Evolutionary conservation across 2,888 invertebrate species (phyloP), one percentile per base, ranked within the genome.

Genomic region (Drosophila sordidula): DNA sequence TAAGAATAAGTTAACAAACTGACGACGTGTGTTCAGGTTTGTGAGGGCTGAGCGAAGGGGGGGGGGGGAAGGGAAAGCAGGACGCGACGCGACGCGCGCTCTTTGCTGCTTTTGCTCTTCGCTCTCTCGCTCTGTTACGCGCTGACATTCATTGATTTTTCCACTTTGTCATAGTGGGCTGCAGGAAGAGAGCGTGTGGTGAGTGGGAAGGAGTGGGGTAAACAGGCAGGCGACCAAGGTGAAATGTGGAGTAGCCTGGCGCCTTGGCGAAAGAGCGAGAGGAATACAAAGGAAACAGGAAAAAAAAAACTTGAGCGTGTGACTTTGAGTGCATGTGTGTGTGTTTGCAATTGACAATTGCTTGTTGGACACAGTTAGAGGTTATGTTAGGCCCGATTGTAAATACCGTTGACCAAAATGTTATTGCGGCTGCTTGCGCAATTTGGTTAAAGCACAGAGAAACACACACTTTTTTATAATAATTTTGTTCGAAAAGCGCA

Each of bases 61-160:
- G 11, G 8, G 12, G 45, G 44, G 32, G 36, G 56, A 38, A 47
- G 29, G 57, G 50, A 50, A 50, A 67, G 69, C 78, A 78, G 78
- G 75, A 78, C 59, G 78, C 49, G 57, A 34, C 8, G 50, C 4
- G 32, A 32, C 46, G 56, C 69, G n/a, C 64, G 61, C 58, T 69
- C 62, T 62, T 9, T 9, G 29, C 29, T 29, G 29, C 44, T 25
- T 47, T 51, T 63, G 47, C 64, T 54, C 45, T 50, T 39, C 39
- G 32, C 62, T 57, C 54, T 62, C 50, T 44, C 41, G 44, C 68
- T 56, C 75, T 73, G 62, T 77, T 67, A 68, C 65, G 56, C 75
- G 34, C 79, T 74, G 75, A 70, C 77, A 79, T 90, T 89, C 89
- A 90, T 89, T 89, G 89, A 89, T 89, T 89, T 89, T 89, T 89